Evolutionary conservation across 35 echinoderm and acorn worm species (phyloP).

Genomic region (Lytechinus pictus): DNA sequence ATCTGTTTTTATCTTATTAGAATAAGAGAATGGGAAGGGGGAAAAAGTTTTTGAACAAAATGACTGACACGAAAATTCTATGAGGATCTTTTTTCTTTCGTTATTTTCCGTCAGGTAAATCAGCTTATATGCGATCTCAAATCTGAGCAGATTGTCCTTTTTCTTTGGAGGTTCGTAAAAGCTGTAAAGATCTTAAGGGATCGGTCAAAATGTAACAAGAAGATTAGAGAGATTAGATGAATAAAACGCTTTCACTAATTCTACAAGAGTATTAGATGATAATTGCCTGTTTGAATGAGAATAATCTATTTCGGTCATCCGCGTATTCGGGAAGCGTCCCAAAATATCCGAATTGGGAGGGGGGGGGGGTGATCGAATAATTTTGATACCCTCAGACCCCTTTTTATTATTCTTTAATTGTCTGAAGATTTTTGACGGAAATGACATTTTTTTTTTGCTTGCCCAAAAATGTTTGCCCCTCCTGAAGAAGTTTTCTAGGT

Average conservation of each 20-base stretch:
- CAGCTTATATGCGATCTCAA: not conserved
- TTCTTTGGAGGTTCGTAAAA: not conserved
- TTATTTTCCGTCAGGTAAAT: not conserved
- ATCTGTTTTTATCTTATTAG: constrained; percentile 7
- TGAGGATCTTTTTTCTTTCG: too few species aligned
- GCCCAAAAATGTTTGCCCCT: too few species aligned
- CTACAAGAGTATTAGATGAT: not conserved
- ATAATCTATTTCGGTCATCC: not conserved
- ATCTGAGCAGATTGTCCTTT: not conserved
- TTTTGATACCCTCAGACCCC: too few species aligned
- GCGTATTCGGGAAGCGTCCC: not conserved
- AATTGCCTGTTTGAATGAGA: not conserved
- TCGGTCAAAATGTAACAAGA: not conserved
- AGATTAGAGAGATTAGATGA: not conserved
- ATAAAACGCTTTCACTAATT: not conserved
- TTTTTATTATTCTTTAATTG: too few species aligned
- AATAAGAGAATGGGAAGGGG: not conserved
- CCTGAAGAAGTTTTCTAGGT: too few species aligned
- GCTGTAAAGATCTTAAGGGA: not conserved
- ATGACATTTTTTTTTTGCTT: too few species aligned
- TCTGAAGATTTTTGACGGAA: too few species aligned
- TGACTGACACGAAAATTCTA: not conserved
- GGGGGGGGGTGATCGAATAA: too few species aligned
- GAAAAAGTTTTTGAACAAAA: too few species aligned
- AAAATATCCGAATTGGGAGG: not conserved